Base-by-base conservation (phyloP, 2,113 vertebrate genomes). In the Toxostoma redivivum region DNA sequence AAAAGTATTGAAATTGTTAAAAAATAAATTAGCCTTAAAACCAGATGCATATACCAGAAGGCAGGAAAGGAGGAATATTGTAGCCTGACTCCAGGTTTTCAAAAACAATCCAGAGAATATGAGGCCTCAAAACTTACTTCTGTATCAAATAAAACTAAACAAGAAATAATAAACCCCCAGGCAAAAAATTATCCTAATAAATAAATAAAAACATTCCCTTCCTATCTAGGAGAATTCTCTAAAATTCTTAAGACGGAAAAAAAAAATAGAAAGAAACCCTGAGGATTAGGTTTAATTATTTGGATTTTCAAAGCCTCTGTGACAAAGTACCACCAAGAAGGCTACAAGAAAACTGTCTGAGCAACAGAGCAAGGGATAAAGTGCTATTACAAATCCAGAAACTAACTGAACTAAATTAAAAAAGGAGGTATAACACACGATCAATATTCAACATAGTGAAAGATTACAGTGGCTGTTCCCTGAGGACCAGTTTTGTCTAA, bases 11-110 rank as follows among this genome's bases (percentile, higher is more conserved):
- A 86, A 88, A 71, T 48, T 88, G 62, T 94, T 92, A 93, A 93
- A 94, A 96, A 93, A 90, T 74, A 95, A 83, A 92, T 86, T 57
- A 51, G 51, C 60, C 69, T 81, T 81, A 87, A 94, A 94, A 97
- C 48, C 45, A 47, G 61, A 67, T 56, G 87, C 12, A 19, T 80
- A 25, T 47, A 90, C 24, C 67, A 91, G 72, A 5, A 5, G 71
- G 48, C 9, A 65, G 22, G 83, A 44, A 85, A 40, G 60, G 8
- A 81, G 33, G 24, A 81, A 66, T 73, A 76, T 13, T 22, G 60
- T 25, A 74, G 72, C 22, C 38, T 78, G 37, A 62, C 54, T 90
- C 74, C 50, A 70, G 27, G 69, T 78, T 90, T 92, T 67, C 56
- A 84, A 47, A 64, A 92, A 30, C 2, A 11, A 91, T 67, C 77